Evolutionary conservation across 2,797 vertebrate species (phyloP), one percentile per base, ranked within the genome.

Genomic region (Myotis findleyi): DNA sequence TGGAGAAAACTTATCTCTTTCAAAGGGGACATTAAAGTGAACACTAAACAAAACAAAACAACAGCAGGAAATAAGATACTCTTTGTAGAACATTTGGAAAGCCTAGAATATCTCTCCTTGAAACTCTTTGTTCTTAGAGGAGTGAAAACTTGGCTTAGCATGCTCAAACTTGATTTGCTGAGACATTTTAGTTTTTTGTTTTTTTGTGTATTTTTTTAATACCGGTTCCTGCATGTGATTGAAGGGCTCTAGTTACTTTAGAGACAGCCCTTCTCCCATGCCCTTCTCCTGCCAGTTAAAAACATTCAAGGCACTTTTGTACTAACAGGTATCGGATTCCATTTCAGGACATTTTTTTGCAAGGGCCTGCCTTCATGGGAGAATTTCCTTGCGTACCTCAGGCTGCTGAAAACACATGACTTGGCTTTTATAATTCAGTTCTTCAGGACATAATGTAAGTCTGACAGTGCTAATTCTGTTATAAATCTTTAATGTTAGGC

Each of bases 121-220:
- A 49, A 83, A 89, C 69, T 66, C 73, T n/a, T 83, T 91, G 66
- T 81, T 89, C 83, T 86, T 57, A 17, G 0, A 59, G 25, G n/a
- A 79, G 12, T 64, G 8, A 7, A 38, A 25, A 33, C 25, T 82
- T 86, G 44, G 53, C 53, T 59, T 92, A 71, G 71, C 38, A 12
- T 21, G 23, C 64, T 89, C 76, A 36, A 36, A n/a, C 51, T 51
- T 89, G 89, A 87, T 62, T 72, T 95, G 49, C 49, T 33, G 0
- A 93, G 82, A 92, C 69, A 87, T 84, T 84, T 95, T n/a, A 57
- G 17, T 66, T 33, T 73, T 89, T 72, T 68, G 27, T 51, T 38
- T 16, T 14, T 7, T 23, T 30, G 8, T 77, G 49, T 53, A 6
- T 66, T 87, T 90, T 92, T 80, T 14, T 49, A 76, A 62, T 55